These are phyloP conservation scores for Microctenopoma steveboyesi DNA, from an alignment of 2,797 vertebrate species.

Conservation along the genomic window DNA sequence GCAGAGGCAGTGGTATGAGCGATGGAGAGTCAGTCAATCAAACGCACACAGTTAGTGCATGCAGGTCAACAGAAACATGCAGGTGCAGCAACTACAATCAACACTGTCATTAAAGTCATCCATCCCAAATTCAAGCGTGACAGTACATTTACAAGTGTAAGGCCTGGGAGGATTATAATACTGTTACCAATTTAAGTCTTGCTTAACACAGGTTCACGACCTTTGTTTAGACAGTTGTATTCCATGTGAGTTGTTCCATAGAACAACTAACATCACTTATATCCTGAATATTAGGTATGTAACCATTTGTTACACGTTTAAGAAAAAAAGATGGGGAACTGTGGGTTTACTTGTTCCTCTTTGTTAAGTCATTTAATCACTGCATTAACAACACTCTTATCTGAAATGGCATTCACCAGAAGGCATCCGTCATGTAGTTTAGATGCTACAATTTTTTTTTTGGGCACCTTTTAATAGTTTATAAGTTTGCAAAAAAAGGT, in stretches of 20 bases:
- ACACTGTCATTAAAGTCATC: constrained; percentile 16
- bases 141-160: constrained; percentile 13
- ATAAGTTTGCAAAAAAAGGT: constrained; percentile 3
- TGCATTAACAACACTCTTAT: background rate
- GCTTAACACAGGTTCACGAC: background rate
- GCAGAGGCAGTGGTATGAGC: constrained; percentile 40
- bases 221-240: background rate
- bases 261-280: background rate
- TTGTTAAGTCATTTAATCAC: background rate
- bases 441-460: background rate
- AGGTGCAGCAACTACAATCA: constrained; percentile 33
- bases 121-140: constrained; percentile 45
- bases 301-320: no score
- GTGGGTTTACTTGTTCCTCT: background rate
- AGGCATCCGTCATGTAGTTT: background rate
- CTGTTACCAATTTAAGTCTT: background rate
- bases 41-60: constrained; percentile 68
- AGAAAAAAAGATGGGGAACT: background rate
- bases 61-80: constrained; percentile 70
- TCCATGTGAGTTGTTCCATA: background rate
- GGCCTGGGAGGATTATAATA: constrained; percentile 11
- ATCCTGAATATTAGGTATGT: background rate
- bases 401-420: background rate
- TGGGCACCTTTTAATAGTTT: background rate
- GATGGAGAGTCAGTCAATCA: constrained; percentile 52